Evolutionary conservation across 2,888 invertebrate genomes (phyloP).

Genomic region (Tanytarsus gracilentus): DNA sequence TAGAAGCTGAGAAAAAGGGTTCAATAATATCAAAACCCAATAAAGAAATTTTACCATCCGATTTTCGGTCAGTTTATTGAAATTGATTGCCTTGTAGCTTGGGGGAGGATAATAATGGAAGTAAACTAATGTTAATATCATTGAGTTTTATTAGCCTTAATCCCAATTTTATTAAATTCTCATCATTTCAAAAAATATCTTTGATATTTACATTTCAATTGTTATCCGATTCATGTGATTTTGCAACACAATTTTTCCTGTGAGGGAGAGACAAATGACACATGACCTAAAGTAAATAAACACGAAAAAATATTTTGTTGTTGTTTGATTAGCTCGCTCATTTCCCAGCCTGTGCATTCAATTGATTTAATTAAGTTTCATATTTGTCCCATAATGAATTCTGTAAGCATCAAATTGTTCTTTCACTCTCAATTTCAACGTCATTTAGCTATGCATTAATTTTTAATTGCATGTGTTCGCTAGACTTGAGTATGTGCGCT

Average conservation of each 20-base stretch:
- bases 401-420: too few species aligned
- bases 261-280: not conserved
- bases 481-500: not conserved
- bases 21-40: too few species aligned
- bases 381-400: too few species aligned
- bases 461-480: not conserved
- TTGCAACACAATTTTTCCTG: not conserved
- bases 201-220: not conserved
- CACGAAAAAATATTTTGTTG: slow-evolving; percentile 7
- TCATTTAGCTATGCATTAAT: not conserved
- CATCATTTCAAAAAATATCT: slow-evolving; percentile 7
- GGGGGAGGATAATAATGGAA: too few species aligned
- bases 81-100: too few species aligned
- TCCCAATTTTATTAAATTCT: slow-evolving; percentile 27
- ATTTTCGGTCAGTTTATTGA: too few species aligned
- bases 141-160: slow-evolving; percentile 25
- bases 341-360: not conserved
- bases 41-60: too few species aligned
- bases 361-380: not conserved
- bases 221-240: not conserved
- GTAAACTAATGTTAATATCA: slow-evolving; percentile 19
- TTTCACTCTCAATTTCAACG: not conserved
- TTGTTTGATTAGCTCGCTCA: slow-evolving; percentile 16
- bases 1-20: too few species aligned
- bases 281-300: slow-evolving; percentile 25